A percentile compares a stretch with the other conserved stretches of the same genome.
Conservation (phyloP, 2,888 invertebrate species). For the Atrina japonica region DNA sequence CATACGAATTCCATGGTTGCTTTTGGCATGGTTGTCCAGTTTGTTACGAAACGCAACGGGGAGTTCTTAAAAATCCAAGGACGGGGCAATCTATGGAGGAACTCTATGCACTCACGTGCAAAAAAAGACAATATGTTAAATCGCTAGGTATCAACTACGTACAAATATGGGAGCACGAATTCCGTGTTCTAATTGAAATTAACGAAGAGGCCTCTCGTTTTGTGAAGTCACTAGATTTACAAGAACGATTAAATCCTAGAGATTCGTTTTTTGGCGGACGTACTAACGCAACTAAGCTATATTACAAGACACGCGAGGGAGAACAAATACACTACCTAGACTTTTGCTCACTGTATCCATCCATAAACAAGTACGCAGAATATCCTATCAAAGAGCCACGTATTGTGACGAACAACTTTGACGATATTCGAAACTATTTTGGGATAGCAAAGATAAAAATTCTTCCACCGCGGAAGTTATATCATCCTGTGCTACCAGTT, state of each 20-base stretch:
- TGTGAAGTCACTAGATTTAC: background rate
- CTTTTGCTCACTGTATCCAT: conserved; percentile 66
- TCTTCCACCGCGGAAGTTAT: conserved; percentile 55
- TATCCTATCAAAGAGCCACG: conserved; percentile 64
- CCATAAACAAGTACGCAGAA: conserved; percentile 53
- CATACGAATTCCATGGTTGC: too few relatives aligned
- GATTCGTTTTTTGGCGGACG: conserved; percentile 68
- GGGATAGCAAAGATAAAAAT: conserved; percentile 60
- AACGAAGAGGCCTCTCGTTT: too few relatives aligned
- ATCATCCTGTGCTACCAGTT: conserved; percentile 75
- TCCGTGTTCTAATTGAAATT: too few relatives aligned
- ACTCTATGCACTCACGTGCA: too few relatives aligned
- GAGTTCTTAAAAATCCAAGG: too few relatives aligned
- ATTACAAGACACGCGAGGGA: conserved; percentile 38
- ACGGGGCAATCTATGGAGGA: too few relatives aligned
- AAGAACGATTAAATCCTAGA: conserved; percentile 53
- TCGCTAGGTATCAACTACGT: too few relatives aligned
- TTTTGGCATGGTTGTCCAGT: too few relatives aligned
- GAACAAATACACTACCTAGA: too few relatives aligned
- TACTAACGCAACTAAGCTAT: conserved; percentile 57
- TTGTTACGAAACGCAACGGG: too few relatives aligned
- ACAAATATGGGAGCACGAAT: too few relatives aligned
- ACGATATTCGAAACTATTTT: conserved; percentile 46
- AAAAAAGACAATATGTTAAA: too few relatives aligned
- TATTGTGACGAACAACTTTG: conserved; percentile 53